Base-by-base conservation (phyloP, 2,888 invertebrate genomes). In the Arenicola marina region DNA sequence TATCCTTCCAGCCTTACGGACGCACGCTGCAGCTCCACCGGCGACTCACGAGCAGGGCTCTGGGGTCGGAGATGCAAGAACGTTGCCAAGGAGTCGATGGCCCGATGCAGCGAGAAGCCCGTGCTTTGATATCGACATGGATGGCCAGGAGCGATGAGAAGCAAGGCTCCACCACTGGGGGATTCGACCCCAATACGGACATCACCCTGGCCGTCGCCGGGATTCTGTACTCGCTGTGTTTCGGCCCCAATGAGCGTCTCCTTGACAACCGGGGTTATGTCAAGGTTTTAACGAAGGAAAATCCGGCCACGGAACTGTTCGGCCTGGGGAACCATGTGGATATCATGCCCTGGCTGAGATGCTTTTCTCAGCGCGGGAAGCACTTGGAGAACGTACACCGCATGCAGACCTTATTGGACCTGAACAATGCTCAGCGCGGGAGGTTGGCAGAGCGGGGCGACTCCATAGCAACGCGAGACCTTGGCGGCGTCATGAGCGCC, bases 1-100 rank as follows among this genome's bases (percentile, higher is more conserved):
- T 80, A 73, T 78, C 76, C 7, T 79, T 79, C 53, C 72, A 76
- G 33, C 73, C 76, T 59, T 78, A 73, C 54, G 74, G 76, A 32
- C 65, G 72, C 4, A 62, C 72, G n/a, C 76, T 76, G 74, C 73
- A 73, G 64, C 53, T 74, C 53, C 78, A 79, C 61, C 63, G 78
- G 28, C 59, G 63, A 29, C 71, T 77, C 4, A 73, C 78, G 0
- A 73, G 74, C 46, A 75, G 74, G 46, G 73, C 71, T 0, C 46
- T 68, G 18, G 38, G 38, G 11, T 15, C 11, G 11, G 11, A 15
- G 11, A 38, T 38, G 38, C n/a, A n/a, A n/a, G n/a, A n/a, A n/a
- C n/a, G n/a, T n/a, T n/a, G n/a, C n/a, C n/a, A n/a, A n/a, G 38
- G 18, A 11, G 38, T 55, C 33, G 57, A 53, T 31, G 38, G 32